Evolutionary conservation across 2,888 invertebrate genomes (phyloP), one percentile per base, ranked within the genome.

Genomic region (Parnassius glacialis): DNA sequence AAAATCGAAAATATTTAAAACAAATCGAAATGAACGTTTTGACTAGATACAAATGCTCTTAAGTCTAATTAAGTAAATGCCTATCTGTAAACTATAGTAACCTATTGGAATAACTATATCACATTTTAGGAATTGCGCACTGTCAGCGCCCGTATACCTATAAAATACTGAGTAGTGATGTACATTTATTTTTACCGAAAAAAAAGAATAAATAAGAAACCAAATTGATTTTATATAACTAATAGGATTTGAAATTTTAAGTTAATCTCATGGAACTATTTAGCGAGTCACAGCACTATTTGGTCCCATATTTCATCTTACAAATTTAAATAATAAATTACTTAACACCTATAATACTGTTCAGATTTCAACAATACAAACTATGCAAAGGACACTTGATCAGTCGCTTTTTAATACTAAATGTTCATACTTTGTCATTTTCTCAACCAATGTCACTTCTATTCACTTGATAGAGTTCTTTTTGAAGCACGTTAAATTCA

Each of bases 121-220:
- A 90, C 90, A 90, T 84, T 83, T 83, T 87, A 90, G 90, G 90
- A 90, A 90, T 88, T 75, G 83, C 89, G 87, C 70, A 80, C 74
- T 71, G 67, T 70, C 74, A 72, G 79, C 87, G 86, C 83, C 62
- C 62, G 20, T 70, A 73, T 64, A 69, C 68, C 72, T 68, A 67
- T 64, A 64, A 71, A 80, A 84, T 84, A 86, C 83, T 84, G 82
- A 75, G 73, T 64, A 71, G 75, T 68, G 76, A 79, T 80, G 79
- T 76, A 77, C 43, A 64, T 60, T 57, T 61, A 55, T 42, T n/a
- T 25, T 42, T 42, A 61, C 48, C 57, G 43, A 57, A 12, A 57
- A 52, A 47, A 9, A 34, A 34, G 1, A 16, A 16, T 34, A 34
- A 34, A 34, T 34, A 34, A 34, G n/a, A 48, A 45, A 53, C 59